Evolutionary conservation across 2,113 vertebrate species (phyloP).

Genomic region (Cyprinodon brontotheroides): DNA sequence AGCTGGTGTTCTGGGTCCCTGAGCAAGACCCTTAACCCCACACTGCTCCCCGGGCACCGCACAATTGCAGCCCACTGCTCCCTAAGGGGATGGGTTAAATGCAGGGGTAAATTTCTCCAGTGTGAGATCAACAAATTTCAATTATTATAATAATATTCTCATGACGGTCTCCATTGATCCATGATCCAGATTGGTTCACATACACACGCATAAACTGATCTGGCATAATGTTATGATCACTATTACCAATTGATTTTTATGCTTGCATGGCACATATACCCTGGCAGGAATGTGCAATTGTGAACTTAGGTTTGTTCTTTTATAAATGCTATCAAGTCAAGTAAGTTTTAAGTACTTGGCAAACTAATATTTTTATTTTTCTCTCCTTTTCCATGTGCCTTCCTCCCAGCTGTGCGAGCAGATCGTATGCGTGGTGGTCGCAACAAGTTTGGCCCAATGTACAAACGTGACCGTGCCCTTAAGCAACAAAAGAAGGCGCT

Average conservation of each 20-base stretch:
- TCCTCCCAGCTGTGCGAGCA: slow-evolving; percentile 88
- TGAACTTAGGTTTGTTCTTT: neutral
- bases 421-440: slow-evolving; percentile 97
- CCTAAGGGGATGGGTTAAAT: too few species aligned
- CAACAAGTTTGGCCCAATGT: slow-evolving; percentile 99
- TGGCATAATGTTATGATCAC: neutral
- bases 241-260: neutral
- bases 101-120: too few species aligned
- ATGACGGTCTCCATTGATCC: neutral
- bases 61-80: too few species aligned
- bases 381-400: slow-evolving; percentile 13
- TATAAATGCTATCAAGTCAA: neutral
- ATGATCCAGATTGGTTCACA: neutral
- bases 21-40: too few species aligned
- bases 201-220: neutral
- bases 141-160: neutral
- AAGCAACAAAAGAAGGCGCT: slow-evolving; percentile 99
- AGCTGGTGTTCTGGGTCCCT: too few species aligned
- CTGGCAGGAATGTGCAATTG: neutral
- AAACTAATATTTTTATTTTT: slow-evolving; percentile 16
- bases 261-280: too few species aligned
- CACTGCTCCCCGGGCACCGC: too few species aligned
- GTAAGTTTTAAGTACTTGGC: neutral
- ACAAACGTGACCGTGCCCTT: slow-evolving; percentile 96
- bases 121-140: too few species aligned